Evolutionary conservation across 2,797 vertebrate genomes (phyloP).

Genomic region (Eospalax fontanierii): DNA sequence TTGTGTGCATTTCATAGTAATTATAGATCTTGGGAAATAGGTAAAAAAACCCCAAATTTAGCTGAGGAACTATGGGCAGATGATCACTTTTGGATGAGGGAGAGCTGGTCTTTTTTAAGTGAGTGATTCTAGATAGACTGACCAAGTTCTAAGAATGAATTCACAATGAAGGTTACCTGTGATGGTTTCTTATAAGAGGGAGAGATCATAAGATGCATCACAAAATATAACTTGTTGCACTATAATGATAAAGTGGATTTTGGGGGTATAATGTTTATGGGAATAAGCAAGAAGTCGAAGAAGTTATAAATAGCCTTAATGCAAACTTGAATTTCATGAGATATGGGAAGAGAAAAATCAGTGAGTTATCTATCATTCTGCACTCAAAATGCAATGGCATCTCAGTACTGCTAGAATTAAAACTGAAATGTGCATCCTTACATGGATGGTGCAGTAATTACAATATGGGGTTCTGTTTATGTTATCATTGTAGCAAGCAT

Average conservation of each 20-base stretch:
- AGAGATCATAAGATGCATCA: neutral
- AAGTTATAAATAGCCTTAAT: neutral
- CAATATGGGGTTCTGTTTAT: rapidly evolving
- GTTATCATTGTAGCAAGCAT: neutral
- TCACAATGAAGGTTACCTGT: neutral
- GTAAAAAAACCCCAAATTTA: too few species aligned
- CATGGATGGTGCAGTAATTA: neutral
- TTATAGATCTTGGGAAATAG: too few species aligned
- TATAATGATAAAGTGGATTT: slow-evolving; percentile 4
- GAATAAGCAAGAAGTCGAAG: neutral
- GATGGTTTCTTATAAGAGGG: neutral
- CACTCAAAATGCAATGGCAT: neutral
- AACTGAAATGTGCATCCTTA: neutral
- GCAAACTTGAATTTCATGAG: neutral
- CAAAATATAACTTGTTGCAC: neutral
- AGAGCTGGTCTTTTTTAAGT: too few species aligned
- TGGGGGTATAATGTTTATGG: neutral
- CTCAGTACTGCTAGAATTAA: neutral
- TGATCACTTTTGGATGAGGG: too few species aligned
- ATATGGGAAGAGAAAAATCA: neutral
- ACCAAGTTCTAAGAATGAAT: too few species aligned
- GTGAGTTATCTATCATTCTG: neutral
- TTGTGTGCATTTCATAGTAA: too few species aligned
- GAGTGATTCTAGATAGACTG: too few species aligned
- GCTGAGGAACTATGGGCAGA: too few species aligned